Evolutionary conservation across 2,797 vertebrate genomes (phyloP).

Genomic region (Sebastolobus alascanus): DNA sequence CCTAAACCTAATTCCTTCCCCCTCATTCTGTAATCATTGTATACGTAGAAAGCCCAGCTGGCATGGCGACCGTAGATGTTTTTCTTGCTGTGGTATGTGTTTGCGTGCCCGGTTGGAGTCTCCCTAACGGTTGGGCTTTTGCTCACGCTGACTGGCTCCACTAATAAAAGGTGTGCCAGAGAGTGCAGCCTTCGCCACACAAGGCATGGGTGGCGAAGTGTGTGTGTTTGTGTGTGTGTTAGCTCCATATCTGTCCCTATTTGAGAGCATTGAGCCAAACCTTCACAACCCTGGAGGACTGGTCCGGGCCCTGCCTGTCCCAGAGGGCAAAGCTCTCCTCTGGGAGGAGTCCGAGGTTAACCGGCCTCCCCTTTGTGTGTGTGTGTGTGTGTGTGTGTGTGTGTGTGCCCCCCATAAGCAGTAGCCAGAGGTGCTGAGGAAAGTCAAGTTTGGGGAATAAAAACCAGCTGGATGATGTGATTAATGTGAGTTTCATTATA

Average conservation of each 20-base stretch:
- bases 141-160: constrained; percentile 11
- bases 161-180: constrained; percentile 59
- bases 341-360: not conserved
- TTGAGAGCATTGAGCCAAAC: constrained; percentile 45
- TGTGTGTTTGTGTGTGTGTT: constrained; percentile 25
- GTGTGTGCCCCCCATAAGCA: not conserved
- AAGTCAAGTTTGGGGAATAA: not conserved
- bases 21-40: constrained; percentile 22
- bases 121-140: constrained; percentile 13
- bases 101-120: constrained; percentile 25
- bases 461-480: constrained; percentile 6
- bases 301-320: constrained; percentile 34
- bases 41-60: constrained; percentile 16
- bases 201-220: constrained; percentile 8
- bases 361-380: not conserved
- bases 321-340: constrained; percentile 4
- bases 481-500: not conserved
- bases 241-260: constrained; percentile 18
- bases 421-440: not conserved
- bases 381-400: too few species aligned
- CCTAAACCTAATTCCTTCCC: constrained; percentile 25
- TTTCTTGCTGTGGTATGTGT: constrained; percentile 58
- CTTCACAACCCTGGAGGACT: constrained; percentile 64
- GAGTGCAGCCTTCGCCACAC: constrained; percentile 34
- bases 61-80: constrained; percentile 32